Evolutionary conservation across 2,113 vertebrate species (phyloP).

Genomic region (Pithys albifrons): DNA sequence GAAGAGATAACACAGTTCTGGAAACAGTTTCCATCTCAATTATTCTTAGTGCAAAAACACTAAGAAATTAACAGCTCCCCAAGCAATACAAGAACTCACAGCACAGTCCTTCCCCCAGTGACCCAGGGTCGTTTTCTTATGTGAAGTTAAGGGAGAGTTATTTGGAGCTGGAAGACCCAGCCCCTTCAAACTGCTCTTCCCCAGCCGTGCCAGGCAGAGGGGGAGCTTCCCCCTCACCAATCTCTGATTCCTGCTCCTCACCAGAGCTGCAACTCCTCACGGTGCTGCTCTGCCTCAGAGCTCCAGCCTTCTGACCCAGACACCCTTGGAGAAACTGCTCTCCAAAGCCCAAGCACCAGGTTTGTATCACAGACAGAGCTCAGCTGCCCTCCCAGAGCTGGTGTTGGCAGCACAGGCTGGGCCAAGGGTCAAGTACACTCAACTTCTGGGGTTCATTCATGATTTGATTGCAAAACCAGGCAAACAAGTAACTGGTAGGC

Average conservation of each 20-base stretch:
- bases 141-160: not conserved
- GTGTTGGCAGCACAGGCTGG: not conserved
- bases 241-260: not conserved
- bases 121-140: not conserved
- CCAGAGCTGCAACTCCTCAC: not conserved
- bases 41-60: not conserved
- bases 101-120: accelerated
- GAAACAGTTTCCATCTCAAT: not conserved
- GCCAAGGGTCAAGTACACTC: not conserved
- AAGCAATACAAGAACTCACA: not conserved
- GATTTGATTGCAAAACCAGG: not conserved
- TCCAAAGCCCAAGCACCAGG: not conserved
- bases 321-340: not conserved
- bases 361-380: not conserved
- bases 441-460: not conserved
- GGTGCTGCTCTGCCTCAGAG: not conserved
- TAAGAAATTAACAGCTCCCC: not conserved
- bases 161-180: not conserved
- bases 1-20: not conserved
- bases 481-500: not conserved
- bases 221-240: not conserved
- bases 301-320: not conserved
- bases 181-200: not conserved
- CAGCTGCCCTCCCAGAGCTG: not conserved
- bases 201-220: accelerated